Conservation (phyloP, 2,888 invertebrate species). For the Apamea crenata region DNA sequence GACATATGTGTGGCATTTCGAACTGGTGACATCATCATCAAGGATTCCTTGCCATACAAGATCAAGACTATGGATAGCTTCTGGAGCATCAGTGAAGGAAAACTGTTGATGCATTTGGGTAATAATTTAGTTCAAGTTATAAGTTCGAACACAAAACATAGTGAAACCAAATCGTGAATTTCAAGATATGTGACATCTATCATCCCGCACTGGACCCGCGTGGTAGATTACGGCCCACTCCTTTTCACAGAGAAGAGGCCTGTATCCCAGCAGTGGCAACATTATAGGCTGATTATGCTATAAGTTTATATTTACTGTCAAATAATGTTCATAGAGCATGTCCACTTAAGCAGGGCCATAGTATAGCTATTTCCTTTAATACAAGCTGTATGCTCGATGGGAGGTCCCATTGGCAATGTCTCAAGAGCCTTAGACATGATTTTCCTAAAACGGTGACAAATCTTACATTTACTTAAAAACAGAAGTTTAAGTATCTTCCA, state of each 20-base stretch:
- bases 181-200: neutral
- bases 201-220: neutral
- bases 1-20: conserved; percentile 77
- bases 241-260: neutral
- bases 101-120: conserved; percentile 91
- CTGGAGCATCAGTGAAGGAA: conserved; percentile 93
- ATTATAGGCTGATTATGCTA: neutral
- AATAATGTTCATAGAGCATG: no score
- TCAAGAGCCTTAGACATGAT: no score
- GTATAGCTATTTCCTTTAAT: no score
- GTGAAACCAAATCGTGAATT: no score
- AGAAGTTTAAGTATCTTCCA: no score
- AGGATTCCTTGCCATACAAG: conserved; percentile 92
- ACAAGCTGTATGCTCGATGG: no score
- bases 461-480: no score
- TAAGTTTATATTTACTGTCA: neutral
- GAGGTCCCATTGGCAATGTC: no score
- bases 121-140: conserved; percentile 29
- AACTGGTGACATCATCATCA: conserved; percentile 89
- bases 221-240: neutral
- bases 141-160: no score
- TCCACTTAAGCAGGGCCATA: no score
- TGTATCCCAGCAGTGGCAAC: neutral
- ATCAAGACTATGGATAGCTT: conserved; percentile 93
- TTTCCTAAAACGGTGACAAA: no score